These are phyloP conservation scores for Oreochromis tanganicae DNA, from an alignment of 2,113 vertebrate genomes.

Conservation along the genomic window DNA sequence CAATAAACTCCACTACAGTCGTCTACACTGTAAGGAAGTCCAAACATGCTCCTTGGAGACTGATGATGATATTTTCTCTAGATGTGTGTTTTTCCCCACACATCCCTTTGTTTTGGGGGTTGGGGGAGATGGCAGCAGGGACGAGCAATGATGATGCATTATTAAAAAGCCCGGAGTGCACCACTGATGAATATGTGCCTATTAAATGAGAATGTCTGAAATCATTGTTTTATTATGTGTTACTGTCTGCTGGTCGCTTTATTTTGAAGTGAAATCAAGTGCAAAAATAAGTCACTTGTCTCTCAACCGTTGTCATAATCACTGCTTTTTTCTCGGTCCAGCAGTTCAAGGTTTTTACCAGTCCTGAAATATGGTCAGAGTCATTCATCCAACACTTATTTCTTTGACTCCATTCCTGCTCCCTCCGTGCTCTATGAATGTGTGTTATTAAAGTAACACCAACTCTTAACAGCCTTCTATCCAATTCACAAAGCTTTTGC, in stretches of 20 bases:
- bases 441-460: background rate
- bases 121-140: constrained; percentile 3
- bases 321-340: background rate
- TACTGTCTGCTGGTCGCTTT: background rate
- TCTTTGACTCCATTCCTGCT: background rate
- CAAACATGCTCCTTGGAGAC: background rate
- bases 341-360: background rate
- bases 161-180: constrained; percentile 57
- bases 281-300: background rate
- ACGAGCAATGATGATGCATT: constrained; percentile 46
- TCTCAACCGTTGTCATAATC: background rate
- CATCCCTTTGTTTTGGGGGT: constrained; percentile 28
- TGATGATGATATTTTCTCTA: background rate
- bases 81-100: background rate
- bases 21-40: background rate
- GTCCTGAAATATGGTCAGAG: background rate
- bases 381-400: background rate
- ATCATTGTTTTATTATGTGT: background rate
- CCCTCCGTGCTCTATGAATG: background rate
- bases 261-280: background rate
- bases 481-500: background rate
- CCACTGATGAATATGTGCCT: constrained; percentile 25
- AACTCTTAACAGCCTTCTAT: background rate
- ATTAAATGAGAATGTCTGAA: constrained; percentile 30
- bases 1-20: background rate